These are phyloP conservation scores for Pseudomyrmex gracilis DNA, from an alignment of 1,140 invertebrate species.

Conservation along the genomic window DNA sequence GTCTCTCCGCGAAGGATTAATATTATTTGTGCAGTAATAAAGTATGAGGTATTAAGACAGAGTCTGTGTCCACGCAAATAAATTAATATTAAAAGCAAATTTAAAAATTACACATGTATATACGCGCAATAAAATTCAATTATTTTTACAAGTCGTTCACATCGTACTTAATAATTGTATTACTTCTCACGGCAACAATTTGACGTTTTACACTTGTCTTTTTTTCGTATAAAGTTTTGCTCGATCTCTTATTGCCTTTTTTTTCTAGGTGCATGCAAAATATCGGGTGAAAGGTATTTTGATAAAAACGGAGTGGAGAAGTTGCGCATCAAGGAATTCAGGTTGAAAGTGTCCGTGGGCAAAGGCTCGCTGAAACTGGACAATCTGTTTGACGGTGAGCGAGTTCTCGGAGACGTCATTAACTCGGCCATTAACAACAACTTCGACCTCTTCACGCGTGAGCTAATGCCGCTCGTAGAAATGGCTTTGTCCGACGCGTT, in stretches of 20 bases:
- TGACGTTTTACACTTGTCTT: not conserved
- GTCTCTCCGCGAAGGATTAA: too few relatives aligned
- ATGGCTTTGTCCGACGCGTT: constrained; percentile 86
- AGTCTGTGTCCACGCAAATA: too few relatives aligned
- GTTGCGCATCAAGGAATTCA: constrained; percentile 85
- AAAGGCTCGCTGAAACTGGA: constrained; percentile 87
- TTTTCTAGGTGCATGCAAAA: constrained; percentile 80
- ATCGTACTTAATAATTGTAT: too few relatives aligned
- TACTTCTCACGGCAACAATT: too few relatives aligned
- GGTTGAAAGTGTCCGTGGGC: constrained; percentile 86
- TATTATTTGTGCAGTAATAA: too few relatives aligned
- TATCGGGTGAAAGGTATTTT: constrained; percentile 71
- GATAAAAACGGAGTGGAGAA: constrained; percentile 85
- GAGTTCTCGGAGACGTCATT: constrained; percentile 85
- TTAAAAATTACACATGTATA: too few relatives aligned
- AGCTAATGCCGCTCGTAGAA: constrained; percentile 87
- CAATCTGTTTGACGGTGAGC: constrained; percentile 88
- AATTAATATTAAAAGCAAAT: too few relatives aligned
- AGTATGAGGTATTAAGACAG: too few relatives aligned
- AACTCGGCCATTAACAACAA: constrained; percentile 89
- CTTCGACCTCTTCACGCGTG: constrained; percentile 86
- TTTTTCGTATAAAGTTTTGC: not conserved
- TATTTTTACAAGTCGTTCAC: too few relatives aligned
- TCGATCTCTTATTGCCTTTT: not conserved
- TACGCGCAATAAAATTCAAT: too few relatives aligned